Base-by-base conservation (phyloP, 2,797 vertebrate genomes). In the Pelochelys cantorii region DNA sequence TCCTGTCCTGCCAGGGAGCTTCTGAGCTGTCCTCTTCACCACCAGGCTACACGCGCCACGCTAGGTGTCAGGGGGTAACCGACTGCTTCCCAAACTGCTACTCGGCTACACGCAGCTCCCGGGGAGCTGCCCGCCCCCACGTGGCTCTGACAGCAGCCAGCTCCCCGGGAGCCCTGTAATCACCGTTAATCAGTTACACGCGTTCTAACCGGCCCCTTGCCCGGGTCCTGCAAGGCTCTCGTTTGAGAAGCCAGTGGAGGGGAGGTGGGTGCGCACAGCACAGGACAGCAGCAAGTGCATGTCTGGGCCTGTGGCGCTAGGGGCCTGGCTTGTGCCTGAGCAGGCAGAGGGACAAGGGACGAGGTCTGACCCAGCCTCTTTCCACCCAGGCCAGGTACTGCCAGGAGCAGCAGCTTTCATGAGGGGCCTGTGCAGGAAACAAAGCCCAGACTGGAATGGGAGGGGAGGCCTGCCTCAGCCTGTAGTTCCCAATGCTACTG, bases 361-460 rank as follows among this genome's bases (percentile, higher is more conserved):
- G 5, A 42, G 42, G 42, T 42, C 42, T 42, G 42, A 42, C 42
- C 42, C 37, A 37, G 37, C 37, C 37, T 17, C 62, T 34, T 17
- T 37, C 11, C 65, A 37, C n/a, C 11, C 18, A 71, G 65, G 65
- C 5, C 17, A 42, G 42, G 42, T 42, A 42, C 42, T 42, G 42
- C 42, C 42, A 6, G 42, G 42, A 10, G 14, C 31, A 4, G 17
- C 4, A 37, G 65, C 65, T 37, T 34, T 22, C n/a, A n/a, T n/a
- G 34, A 62, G n/a, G n/a, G 65, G 65, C 93, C 92, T 93, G 94
- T 75, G 95, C 71, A 15, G 71, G 93, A 93, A 95, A 96, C 96
- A 96, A 96, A 96, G 96, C 96, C 57, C 93, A 93, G 96, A 92
- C 94, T 82, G 96, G 96, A 96, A 96, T 96, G 95, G 71, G 95